Percentiles rank a stretch among this genome's conserved stretches.
Conservation (phyloP, 2,888 invertebrate species). For the Pammene aurita region DNA sequence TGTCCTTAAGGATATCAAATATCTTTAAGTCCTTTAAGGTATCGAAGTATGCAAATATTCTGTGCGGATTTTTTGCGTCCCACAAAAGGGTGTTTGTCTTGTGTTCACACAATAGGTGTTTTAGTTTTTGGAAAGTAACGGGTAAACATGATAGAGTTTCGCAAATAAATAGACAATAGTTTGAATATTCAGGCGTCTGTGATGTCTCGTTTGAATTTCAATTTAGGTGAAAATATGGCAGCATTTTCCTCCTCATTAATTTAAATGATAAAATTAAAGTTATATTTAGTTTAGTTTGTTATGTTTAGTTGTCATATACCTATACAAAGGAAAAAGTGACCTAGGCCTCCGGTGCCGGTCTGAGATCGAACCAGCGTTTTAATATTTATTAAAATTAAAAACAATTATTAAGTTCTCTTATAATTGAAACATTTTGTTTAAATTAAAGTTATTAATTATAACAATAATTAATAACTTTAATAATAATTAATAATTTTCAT, state of each 20-base stretch:
- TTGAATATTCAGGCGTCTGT: slow-evolving; percentile 3
- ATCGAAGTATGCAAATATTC: slow-evolving; percentile 33
- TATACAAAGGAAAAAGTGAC: no score
- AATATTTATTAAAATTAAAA: no score
- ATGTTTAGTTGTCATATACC: no score
- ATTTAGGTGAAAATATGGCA: not conserved
- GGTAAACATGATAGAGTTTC: slow-evolving; percentile 21
- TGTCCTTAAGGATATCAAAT: not conserved
- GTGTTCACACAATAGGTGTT: slow-evolving; percentile 21
- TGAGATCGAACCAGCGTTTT: no score
- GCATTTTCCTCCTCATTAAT: not conserved
- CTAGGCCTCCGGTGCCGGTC: no score
- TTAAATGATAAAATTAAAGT: no score
- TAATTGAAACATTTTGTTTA: no score
- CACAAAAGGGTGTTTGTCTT: slow-evolving; percentile 23
- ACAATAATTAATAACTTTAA: no score
- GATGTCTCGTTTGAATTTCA: not conserved
- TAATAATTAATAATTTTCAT: no score
- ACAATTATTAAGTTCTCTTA: no score
- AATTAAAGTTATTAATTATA: no score
- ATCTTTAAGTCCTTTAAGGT: not conserved
- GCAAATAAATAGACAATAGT: slow-evolving; percentile 24
- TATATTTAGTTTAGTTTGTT: no score
- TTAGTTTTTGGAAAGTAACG: slow-evolving; percentile 39
- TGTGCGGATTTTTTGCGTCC: slow-evolving; percentile 31